Evolutionary conservation across 2,888 invertebrate genomes (phyloP).

Genomic region (Bellardia pandia): DNA sequence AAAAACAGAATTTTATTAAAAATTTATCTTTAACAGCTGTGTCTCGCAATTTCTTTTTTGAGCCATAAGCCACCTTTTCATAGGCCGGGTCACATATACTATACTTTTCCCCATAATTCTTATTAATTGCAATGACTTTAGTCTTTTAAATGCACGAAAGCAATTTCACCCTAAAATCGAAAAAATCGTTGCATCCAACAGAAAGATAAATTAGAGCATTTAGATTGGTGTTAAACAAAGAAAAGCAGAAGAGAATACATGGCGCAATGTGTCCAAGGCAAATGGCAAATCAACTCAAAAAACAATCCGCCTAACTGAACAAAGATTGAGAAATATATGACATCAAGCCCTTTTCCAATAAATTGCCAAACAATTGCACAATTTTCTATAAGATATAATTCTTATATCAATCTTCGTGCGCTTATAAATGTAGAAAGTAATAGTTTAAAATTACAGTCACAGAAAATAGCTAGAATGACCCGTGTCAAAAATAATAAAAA

Average conservation of each 20-base stretch:
- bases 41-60: too few species aligned
- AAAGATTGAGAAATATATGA: constrained; percentile 58
- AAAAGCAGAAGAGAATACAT: neutral
- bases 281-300: constrained; percentile 22
- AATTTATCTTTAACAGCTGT: too few species aligned
- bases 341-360: constrained; percentile 77
- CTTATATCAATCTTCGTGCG: constrained; percentile 24
- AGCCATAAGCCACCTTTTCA: too few species aligned
- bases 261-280: constrained; percentile 31
- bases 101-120: neutral
- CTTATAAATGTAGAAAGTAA: constrained; percentile 35
- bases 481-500: constrained; percentile 59
- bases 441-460: constrained; percentile 29
- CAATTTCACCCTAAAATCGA: neutral
- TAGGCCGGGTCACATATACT: too few species aligned
- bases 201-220: constrained; percentile 65
- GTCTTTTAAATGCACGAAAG: neutral
- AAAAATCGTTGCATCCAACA: constrained; percentile 21
- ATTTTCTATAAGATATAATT: constrained; percentile 74
- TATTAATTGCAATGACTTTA: neutral
- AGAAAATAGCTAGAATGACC: constrained; percentile 55
- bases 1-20: too few species aligned
- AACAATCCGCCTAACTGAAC: constrained; percentile 18
- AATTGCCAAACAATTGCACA: constrained; percentile 81
- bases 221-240: constrained; percentile 8